phyloP scores from a whole-genome alignment of 2,888 invertebrate genomes.

The Papilio elwesi region DNA sequence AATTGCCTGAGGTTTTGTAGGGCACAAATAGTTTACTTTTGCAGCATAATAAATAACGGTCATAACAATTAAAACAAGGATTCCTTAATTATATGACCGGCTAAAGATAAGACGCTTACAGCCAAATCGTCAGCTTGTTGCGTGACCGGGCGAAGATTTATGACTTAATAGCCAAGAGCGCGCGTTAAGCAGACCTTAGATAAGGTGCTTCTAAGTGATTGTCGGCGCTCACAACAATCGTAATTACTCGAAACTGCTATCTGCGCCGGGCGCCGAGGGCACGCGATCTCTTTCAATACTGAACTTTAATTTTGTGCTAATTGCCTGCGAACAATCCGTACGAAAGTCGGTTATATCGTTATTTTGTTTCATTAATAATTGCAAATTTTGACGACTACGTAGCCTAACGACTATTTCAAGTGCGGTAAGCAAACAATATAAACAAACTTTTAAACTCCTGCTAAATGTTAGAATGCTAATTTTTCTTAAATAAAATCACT shows the following conservation, averaged over 20 bases:
- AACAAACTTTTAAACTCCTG: too few relatives aligned
- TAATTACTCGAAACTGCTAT: conserved; percentile 83
- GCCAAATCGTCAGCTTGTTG: conserved; percentile 76
- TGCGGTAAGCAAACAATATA: too few relatives aligned
- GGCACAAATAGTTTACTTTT: conserved; percentile 32
- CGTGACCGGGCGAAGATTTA: conserved; percentile 80
- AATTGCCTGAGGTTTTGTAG: conserved; percentile 6
- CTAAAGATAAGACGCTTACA: conserved; percentile 76
- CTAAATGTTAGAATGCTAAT: too few relatives aligned
- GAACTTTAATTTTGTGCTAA: conserved; percentile 73
- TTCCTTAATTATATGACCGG: conserved; percentile 75
- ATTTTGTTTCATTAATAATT: neutral
- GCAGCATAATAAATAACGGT: conserved; percentile 44
- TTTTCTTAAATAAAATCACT: too few relatives aligned
- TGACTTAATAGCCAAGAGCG: conserved; percentile 81
- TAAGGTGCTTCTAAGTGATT: conserved; percentile 83
- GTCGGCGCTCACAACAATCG: conserved; percentile 84
- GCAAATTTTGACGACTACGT: too few relatives aligned
- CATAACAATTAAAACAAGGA: conserved; percentile 57
- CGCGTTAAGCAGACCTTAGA: conserved; percentile 82
- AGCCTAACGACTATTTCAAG: too few relatives aligned
- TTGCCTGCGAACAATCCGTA: conserved; percentile 61
- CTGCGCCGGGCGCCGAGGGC: conserved; percentile 63
- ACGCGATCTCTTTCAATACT: conserved; percentile 79
- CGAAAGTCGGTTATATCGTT: conserved; percentile 7